phyloP scores from a whole-genome alignment of 2,888 invertebrate genomes.

The Tipula helvola region DNA sequence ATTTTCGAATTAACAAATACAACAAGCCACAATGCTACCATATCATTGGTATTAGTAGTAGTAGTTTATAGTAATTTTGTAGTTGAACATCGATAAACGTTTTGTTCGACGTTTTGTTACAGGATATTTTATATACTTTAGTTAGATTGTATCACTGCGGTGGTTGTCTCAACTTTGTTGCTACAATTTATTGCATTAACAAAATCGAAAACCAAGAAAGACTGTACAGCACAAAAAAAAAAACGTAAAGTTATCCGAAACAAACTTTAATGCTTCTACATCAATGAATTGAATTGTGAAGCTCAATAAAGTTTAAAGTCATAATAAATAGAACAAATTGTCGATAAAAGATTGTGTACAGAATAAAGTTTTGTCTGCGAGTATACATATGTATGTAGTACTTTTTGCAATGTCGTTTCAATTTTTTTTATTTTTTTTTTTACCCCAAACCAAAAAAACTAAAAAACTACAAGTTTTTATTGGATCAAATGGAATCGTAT shows the following conservation, averaged over 20 bases:
- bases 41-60: no score
- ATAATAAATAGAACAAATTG: neutral
- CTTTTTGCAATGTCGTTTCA: neutral
- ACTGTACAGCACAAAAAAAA: neutral
- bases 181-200: neutral
- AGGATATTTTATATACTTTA: neutral
- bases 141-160: neutral
- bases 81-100: neutral
- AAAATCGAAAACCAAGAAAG: neutral
- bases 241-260: neutral
- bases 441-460: neutral
- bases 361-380: neutral
- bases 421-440: neutral
- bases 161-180: neutral
- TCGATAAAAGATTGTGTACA: neutral
- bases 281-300: neutral
- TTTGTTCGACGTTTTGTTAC: neutral
- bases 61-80: neutral
- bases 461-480: neutral
- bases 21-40: neutral
- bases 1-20: neutral
- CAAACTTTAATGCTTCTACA: neutral
- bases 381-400: neutral
- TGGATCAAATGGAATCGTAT: neutral
- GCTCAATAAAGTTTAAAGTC: neutral